Evolutionary conservation across 2,888 invertebrate genomes (phyloP), one percentile per base, ranked within the genome.

Genomic region (Schizaphis graminum): DNA sequence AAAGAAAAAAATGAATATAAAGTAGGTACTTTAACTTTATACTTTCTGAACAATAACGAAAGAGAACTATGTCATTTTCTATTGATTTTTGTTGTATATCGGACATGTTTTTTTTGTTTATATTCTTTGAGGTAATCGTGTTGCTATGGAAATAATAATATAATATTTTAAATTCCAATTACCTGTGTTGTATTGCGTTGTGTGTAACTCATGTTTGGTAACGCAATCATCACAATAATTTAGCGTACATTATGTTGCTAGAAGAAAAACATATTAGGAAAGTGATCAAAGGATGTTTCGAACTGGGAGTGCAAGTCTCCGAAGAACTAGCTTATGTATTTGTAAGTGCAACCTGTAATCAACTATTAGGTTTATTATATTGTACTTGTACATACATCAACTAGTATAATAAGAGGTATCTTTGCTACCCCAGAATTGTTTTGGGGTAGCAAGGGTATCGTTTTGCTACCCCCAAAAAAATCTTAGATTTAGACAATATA

Each of bases 131-230:
- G n/a, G 77, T 24, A 47, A 61, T 57, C 35, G 5, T 26, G 93
- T 93, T 90, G 85, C 93, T 49, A 93, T 93, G 93, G 93, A 57
- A 57, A 93, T 89, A 35, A 28, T 67, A 49, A 41, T 88, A 41
- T 10, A 35, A 41, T 41, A 67, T 35, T 47, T 91, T 0, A 35
- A 44, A 84, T 85, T 35, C 35, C 24, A 10, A 61, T 61, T 41
- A 57, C 21, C 56, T 53, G 13, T 89, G 16, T 44, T 47, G 28
- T 61, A 41, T 41, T 35, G 11, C 57, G 5, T 26, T n/a, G 47
- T 90, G 41, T 47, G 10, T 3, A 24, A 16, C 21, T 28, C 44
- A 77, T 61, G 49, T 86, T 67, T 3, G 21, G 21, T n/a, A 57
- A 8, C 0, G 57, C 87, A 13, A 44, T 44, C 8, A 49, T 44